Base-by-base conservation (phyloP, 2,888 invertebrate genomes). In the Synanthedon myopaeformis region DNA sequence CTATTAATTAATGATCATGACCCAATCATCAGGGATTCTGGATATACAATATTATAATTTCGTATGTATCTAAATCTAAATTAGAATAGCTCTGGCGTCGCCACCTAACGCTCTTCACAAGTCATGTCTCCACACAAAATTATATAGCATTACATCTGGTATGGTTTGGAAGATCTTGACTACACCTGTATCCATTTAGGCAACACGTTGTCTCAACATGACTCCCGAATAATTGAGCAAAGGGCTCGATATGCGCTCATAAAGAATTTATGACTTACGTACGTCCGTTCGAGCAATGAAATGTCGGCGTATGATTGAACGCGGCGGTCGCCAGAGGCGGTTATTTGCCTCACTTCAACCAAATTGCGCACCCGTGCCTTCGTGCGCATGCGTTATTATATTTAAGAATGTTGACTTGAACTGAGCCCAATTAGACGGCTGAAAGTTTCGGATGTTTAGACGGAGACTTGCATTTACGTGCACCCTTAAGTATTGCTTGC, bases 261-360 rank as follows among this genome's bases (percentile, higher is more conserved):
- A 45, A 35, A 45, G 45, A 45, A 45, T 45, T 45, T 45, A 45
- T 45, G 45, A 14, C 14, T n/a, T 41, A 51, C 49, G 49, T 53
- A 51, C 42, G 55, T 54, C 50, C 13, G 52, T 49, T 58, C 52
- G 57, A 19, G 61, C 63, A 72, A 65, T 70, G 72, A 69, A 71
- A 65, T 61, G 57, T 61, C 61, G 58, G 59, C 62, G 60, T 62
- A 72, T 79, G 79, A 81, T 79, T 81, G 74, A 74, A 66, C 67
- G 61, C 66, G 65, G 67, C 61, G 65, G 74, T 56, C 56, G 69
- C 81, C 77, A 60, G 65, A 60, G 79, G 86, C 83, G 79, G 72
- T 80, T 80, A 85, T 84, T 85, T 83, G 77, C 81, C 75, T 76
- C 74, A 79, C 76, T 74, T 73, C 76, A 72, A 76, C 79, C 72